Evolutionary conservation across 2,797 vertebrate genomes (phyloP).

Genomic region (Acanthopagrus latus): DNA sequence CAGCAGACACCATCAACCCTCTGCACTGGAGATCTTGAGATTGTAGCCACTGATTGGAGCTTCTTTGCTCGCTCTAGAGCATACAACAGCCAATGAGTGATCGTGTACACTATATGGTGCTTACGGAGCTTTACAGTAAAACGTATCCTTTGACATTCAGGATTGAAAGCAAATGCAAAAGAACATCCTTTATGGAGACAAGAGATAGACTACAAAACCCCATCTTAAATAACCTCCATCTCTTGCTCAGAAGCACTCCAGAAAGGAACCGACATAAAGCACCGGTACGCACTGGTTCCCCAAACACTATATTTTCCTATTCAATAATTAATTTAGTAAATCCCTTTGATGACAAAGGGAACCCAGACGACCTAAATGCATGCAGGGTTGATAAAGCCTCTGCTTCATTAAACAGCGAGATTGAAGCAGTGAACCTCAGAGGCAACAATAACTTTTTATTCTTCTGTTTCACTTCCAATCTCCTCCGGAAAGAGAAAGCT

Average conservation of each 20-base stretch:
- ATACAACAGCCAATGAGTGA: no score
- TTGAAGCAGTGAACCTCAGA: conserved; percentile 52
- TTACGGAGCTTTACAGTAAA: no score
- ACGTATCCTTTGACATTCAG: no score
- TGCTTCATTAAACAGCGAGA: conserved; percentile 63
- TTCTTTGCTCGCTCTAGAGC: no score
- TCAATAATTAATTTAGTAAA: conserved; percentile 59
- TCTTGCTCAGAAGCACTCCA: background rate
- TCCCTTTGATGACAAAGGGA: conserved; percentile 64
- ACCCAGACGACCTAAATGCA: conserved; percentile 37
- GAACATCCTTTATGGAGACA: background rate
- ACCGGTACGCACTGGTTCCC: conserved; percentile 1
- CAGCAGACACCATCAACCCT: no score
- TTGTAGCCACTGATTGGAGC: no score
- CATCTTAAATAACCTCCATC: background rate
- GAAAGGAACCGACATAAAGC: background rate
- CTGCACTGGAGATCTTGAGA: no score
- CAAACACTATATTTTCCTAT: conserved; percentile 26
- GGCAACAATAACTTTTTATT: conserved; percentile 57
- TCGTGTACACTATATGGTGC: no score
- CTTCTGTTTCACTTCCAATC: conserved; percentile 23
- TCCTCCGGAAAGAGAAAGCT: conserved; percentile 23
- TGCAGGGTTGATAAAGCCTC: conserved; percentile 42
- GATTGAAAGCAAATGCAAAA: no score
- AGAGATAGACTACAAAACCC: background rate